Evolutionary conservation across 2,888 invertebrate genomes (phyloP), one percentile per base, ranked within the genome.

Genomic region (Punctoribates punctum): DNA sequence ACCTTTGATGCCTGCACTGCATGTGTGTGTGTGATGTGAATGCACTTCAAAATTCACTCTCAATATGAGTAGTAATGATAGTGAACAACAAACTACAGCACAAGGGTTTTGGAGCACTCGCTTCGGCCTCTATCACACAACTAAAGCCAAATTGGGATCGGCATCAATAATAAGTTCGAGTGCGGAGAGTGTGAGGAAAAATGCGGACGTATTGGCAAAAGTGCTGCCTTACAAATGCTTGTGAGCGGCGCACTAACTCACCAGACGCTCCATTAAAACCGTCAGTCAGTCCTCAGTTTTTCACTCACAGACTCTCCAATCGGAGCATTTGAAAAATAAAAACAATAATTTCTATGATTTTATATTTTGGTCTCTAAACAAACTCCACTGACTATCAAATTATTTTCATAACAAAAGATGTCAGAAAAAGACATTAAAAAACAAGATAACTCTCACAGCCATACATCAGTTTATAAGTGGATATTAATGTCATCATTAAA

Each of bases 1-100:
- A 70, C 70, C 70, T 70, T 70, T 70, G 70, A 70, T 70, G 70
- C 70, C 70, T 70, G 70, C 38, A 70, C 42, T 70, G 70, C 70
- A 70, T 70, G 70, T 70, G 62, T 72, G 20, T 72, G 51, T 72
- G 27, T 57, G 73, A 73, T 73, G 54, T 54, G 54, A 73, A 73
- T 73, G 73, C 73, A 54, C 57, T 73, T 54, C 51, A 54, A 51
- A 73, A 73, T 27, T n/a, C 15, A 38, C 38, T 27, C 27, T 25
- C 73, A 42, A 51, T 42, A 70, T 38, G 17, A 70, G 62, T 34
- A 34, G 15, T 62, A 34, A 23, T 62, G 62, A 62, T 62, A 29
- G 13, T 42, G 27, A 62, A 70, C 46, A 70, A 70, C 29, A 38
- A 70, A 65, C 70, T 70, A 34, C 70, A 70, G 11, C 42, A 42